Evolutionary conservation across 1,140 invertebrate species (phyloP).

Genomic region (Drosophila chauvacae): DNA sequence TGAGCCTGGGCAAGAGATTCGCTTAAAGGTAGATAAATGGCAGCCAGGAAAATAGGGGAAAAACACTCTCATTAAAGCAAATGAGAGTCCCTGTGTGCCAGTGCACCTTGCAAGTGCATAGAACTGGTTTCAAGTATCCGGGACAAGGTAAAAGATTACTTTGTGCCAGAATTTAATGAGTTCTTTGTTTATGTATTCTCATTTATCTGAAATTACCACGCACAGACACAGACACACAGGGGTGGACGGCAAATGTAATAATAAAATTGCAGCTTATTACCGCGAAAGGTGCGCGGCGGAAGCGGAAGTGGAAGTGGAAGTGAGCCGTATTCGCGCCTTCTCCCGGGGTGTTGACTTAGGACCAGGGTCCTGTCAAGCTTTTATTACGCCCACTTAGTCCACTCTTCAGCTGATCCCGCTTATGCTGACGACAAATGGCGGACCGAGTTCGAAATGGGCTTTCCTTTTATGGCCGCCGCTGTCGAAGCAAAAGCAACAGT

Average conservation of each 20-base stretch:
- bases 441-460: constrained; percentile 35
- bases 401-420: constrained; percentile 34
- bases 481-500: constrained; percentile 39
- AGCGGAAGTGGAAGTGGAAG: constrained; percentile 15
- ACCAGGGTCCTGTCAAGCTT: background rate
- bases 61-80: background rate
- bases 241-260: constrained; percentile 45
- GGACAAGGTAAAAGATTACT: constrained; percentile 9
- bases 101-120: constrained; percentile 20
- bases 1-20: background rate
- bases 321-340: constrained; percentile 37
- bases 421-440: constrained; percentile 54
- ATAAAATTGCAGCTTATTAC: constrained; percentile 75
- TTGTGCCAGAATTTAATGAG: constrained; percentile 58
- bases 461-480: constrained; percentile 33
- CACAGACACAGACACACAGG: constrained; percentile 24
- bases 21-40: background rate
- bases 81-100: background rate
- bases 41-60: background rate
- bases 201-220: constrained; percentile 67
- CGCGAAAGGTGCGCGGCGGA: constrained; percentile 36
- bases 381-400: constrained; percentile 58
- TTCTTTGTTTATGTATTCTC: constrained; percentile 70
- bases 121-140: background rate
- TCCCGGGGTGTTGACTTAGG: constrained; percentile 64